Evolutionary conservation across 2,888 invertebrate species (phyloP).

Genomic region (Emesis furor): DNA sequence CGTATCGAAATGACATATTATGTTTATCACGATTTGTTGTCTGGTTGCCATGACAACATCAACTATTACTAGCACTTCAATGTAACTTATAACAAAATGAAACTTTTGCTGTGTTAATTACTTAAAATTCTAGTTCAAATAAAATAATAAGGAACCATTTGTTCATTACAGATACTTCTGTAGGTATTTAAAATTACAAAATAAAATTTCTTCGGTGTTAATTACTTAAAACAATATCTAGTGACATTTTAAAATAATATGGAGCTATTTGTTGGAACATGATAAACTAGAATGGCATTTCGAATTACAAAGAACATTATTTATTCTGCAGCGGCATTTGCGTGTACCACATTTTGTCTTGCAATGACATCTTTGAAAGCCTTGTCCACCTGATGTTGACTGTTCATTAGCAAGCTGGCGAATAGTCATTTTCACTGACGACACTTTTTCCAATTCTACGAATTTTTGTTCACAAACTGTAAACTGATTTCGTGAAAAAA

Average conservation of each 20-base stretch:
- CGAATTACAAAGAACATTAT: slow-evolving; percentile 26
- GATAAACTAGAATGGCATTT: slow-evolving; percentile 31
- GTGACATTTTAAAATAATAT: background rate
- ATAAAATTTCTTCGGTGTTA: background rate
- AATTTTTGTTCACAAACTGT: slow-evolving; percentile 14
- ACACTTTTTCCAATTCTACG: slow-evolving; percentile 36
- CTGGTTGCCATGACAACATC: no score
- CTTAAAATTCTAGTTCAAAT: no score
- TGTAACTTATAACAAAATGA: no score
- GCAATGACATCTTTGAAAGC: slow-evolving; percentile 60
- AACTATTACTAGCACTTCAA: no score
- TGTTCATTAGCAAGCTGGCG: slow-evolving; percentile 61
- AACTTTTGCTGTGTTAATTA: no score
- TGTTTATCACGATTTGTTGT: no score
- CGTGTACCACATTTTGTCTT: slow-evolving; percentile 53
- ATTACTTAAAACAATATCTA: no score
- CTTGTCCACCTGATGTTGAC: slow-evolving; percentile 60
- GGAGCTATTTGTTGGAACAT: slow-evolving; percentile 22
- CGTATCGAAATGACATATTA: no score
- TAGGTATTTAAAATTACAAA: background rate
- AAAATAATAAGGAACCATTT: background rate
- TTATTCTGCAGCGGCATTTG: slow-evolving; percentile 42
- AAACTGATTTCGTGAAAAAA: slow-evolving; percentile 39
- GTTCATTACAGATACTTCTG: background rate
- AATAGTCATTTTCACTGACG: slow-evolving; percentile 22